These are phyloP conservation scores for Acinonyx jubatus DNA, from an alignment of 2,113 vertebrate species.

Conservation along the genomic window DNA sequence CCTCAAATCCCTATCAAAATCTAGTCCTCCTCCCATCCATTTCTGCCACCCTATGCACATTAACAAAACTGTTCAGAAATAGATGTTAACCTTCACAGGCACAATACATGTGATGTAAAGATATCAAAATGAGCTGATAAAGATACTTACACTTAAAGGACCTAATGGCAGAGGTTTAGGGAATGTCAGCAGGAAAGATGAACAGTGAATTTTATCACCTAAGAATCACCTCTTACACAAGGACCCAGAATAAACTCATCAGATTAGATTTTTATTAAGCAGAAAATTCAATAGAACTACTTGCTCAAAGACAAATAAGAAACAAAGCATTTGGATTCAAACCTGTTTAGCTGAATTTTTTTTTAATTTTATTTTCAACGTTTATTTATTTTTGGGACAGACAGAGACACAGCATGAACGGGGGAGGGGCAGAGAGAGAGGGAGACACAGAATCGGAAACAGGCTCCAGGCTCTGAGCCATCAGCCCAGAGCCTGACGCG, in stretches of 20 bases:
- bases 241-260: background rate
- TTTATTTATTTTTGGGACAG: too few relatives aligned
- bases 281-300: conserved; percentile 4
- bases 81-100: background rate
- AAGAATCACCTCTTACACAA: background rate
- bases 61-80: background rate
- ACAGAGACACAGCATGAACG: too few relatives aligned
- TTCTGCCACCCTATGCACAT: background rate
- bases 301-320: background rate
- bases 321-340: background rate
- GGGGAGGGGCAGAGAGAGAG: too few relatives aligned
- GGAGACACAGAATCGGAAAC: too few relatives aligned
- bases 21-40: background rate
- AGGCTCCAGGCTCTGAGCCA: too few relatives aligned
- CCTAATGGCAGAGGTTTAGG: background rate
- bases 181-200: background rate
- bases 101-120: background rate
- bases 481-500: too few relatives aligned
- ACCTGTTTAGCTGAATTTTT: background rate
- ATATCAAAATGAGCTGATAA: conserved; percentile 34
- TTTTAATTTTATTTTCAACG: too few relatives aligned
- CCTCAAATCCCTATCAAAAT: background rate
- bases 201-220: background rate
- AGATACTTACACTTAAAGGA: background rate
- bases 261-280: background rate